Conservation (phyloP, 1,140 invertebrate genomes). For the Latrodectus geometricus region DNA sequence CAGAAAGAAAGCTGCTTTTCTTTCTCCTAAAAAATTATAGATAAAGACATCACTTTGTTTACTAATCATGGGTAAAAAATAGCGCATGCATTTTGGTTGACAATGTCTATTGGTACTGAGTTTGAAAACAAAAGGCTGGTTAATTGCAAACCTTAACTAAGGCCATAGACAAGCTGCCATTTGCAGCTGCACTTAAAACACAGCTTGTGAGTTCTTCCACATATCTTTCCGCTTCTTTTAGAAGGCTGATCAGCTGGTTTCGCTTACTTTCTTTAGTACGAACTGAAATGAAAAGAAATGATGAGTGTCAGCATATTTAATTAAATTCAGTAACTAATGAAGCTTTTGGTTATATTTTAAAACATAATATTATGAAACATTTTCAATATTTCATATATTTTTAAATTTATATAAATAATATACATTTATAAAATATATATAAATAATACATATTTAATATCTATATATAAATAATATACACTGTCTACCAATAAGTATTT, state of each 20-base stretch:
- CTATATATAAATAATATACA: too few relatives aligned
- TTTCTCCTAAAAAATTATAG: constrained; percentile 70
- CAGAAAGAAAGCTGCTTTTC: constrained; percentile 90
- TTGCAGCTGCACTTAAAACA: constrained; percentile 44
- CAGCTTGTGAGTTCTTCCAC: constrained; percentile 68
- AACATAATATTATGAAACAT: too few relatives aligned
- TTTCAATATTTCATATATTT: too few relatives aligned
- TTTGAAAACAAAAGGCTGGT: neutral
- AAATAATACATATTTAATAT: too few relatives aligned
- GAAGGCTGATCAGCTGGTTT: constrained; percentile 75
- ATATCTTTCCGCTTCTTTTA: constrained; percentile 81
- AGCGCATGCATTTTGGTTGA: neutral
- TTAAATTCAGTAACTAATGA: neutral
- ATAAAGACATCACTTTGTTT: neutral
- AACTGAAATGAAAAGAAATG: constrained; percentile 63
- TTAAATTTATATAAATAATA: too few relatives aligned
- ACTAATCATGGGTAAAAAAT: neutral
- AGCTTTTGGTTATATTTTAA: constrained; percentile 7
- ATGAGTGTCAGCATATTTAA: neutral
- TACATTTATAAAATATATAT: too few relatives aligned
- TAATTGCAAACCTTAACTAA: constrained; percentile 51
- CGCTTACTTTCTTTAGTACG: constrained; percentile 65
- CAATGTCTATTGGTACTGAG: neutral
- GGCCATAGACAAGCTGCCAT: constrained; percentile 56
- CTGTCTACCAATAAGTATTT: too few relatives aligned